These are phyloP conservation scores for Phymanthus crucifer DNA, from an alignment of 92 coral and sea anemone genomes.

Conservation along the genomic window DNA sequence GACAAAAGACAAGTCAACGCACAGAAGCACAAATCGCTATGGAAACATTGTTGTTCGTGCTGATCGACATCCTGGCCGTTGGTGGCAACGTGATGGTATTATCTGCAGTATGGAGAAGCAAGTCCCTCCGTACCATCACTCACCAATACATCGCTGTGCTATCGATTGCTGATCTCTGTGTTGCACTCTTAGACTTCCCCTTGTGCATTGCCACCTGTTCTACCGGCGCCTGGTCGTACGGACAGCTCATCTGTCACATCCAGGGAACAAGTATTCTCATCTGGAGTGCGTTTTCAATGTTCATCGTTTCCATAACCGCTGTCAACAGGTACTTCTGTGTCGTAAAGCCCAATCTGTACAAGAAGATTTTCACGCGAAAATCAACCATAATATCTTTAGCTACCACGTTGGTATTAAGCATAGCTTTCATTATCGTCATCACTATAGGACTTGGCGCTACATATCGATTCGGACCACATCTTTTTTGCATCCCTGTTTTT, in stretches of 20 bases:
- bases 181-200: constrained; percentile 47
- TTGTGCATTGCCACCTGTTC: constrained; percentile 37
- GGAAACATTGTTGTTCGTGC: constrained; percentile 40
- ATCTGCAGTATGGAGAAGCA: constrained; percentile 53
- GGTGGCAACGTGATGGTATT: constrained; percentile 48
- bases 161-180: constrained; percentile 42
- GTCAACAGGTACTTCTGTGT: constrained; percentile 64
- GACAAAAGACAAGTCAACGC: constrained; percentile 12
- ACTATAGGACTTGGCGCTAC: neutral
- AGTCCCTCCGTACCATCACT: constrained; percentile 43
- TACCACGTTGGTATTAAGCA: neutral
- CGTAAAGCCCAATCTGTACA: constrained; percentile 47
- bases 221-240: constrained; percentile 53
- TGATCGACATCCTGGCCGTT: constrained; percentile 42
- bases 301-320: constrained; percentile 50
- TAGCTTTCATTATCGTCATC: neutral
- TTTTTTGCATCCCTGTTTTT: constrained; percentile 59
- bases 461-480: constrained; percentile 58
- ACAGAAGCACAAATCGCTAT: constrained; percentile 10
- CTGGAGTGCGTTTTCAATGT: constrained; percentile 52
- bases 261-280: constrained; percentile 53
- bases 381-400: constrained; percentile 1
- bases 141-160: constrained; percentile 50
- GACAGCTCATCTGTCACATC: constrained; percentile 37
- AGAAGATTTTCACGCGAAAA: constrained; percentile 34